Conservation (phyloP, 30 jellyfish, hydroid and myxozoan species). For the Nemopilema nomurai region DNA sequence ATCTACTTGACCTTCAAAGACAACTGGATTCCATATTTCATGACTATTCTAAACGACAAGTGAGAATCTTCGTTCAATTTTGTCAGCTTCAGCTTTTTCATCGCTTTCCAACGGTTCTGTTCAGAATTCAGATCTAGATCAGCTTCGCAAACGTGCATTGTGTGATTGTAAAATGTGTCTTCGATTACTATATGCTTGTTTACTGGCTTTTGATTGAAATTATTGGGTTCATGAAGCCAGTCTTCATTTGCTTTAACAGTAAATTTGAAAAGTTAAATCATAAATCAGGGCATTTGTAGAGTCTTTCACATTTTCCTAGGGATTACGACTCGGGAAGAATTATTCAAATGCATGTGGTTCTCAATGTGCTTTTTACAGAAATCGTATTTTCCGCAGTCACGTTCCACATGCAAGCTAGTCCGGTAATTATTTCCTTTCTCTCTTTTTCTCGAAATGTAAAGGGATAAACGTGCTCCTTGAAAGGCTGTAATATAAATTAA, state of each 20-base stretch:
- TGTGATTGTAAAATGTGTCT: no score
- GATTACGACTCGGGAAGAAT: conserved; percentile 94
- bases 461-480: no score
- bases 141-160: no score
- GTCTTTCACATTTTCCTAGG: not conserved
- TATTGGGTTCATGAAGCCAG: no score
- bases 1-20: conserved; percentile 81
- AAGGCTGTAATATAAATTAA: no score
- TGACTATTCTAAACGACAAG: conserved; percentile 70
- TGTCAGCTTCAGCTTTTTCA: no score
- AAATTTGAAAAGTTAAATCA: no score
- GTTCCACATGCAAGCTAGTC: conserved; percentile 60
- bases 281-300: not conserved
- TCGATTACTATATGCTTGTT: no score
- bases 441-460: no score
- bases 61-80: not conserved
- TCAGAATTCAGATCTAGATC: not conserved
- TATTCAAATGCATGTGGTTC: conserved; percentile 85
- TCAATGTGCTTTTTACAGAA: conserved; percentile 80
- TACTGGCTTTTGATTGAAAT: no score
- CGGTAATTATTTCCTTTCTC: not conserved
- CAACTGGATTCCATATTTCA: conserved; percentile 85
- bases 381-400: conserved; percentile 74
- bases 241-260: no score
- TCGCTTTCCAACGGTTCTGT: not conserved